Conservation (phyloP, 2,797 vertebrate genomes). For the Trachurus trachurus region DNA sequence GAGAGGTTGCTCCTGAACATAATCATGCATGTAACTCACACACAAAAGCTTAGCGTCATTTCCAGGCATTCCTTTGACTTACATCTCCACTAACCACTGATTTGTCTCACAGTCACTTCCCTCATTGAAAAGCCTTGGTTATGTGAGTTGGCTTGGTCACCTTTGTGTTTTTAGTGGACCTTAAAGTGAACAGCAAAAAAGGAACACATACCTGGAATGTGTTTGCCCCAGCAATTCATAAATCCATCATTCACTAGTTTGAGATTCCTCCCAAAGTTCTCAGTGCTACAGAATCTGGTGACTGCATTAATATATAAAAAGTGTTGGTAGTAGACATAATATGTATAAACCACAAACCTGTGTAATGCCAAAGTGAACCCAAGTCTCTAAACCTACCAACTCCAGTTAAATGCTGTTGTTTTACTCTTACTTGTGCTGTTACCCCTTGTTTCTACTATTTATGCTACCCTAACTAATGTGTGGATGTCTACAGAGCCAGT, state of each 20-base stretch:
- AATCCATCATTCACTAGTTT: slow-evolving; percentile 9
- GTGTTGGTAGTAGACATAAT: not conserved
- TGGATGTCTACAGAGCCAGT: not conserved
- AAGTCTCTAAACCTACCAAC: too few relatives aligned
- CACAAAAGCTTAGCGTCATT: slow-evolving; percentile 51
- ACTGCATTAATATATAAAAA: not conserved
- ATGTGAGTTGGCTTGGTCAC: not conserved
- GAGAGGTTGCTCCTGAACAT: slow-evolving; percentile 44
- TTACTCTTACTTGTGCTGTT: not conserved
- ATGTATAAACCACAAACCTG: not conserved
- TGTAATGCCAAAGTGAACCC: not conserved
- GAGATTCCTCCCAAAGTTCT: not conserved
- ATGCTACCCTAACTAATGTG: too few relatives aligned
- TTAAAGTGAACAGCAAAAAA: too few relatives aligned
- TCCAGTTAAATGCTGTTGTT: not conserved
- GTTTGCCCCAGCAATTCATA: not conserved
- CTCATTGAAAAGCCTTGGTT: slow-evolving; percentile 48
- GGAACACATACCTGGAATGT: too few relatives aligned
- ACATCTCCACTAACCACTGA: slow-evolving; percentile 39
- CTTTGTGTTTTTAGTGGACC: too few relatives aligned
- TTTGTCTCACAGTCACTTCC: slow-evolving; percentile 39
- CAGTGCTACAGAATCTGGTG: not conserved
- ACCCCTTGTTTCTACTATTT: not conserved
- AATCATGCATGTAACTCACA: slow-evolving; percentile 32
- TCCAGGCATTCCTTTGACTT: slow-evolving; percentile 53